Evolutionary conservation across 2,888 invertebrate species (phyloP).

Genomic region (Parelbella ahira): DNA sequence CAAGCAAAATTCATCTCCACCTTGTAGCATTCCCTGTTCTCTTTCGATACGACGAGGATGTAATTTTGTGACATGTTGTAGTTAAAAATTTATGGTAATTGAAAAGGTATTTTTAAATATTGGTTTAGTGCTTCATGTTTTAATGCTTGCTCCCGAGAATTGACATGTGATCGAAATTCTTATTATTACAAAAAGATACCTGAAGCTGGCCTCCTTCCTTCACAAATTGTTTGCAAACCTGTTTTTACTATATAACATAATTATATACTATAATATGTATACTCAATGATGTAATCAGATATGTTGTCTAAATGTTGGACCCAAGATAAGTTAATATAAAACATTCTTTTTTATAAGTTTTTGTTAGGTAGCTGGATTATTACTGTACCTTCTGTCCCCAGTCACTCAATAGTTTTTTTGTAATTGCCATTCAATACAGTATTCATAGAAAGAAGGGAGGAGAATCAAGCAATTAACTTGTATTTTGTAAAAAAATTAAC

Average conservation of each 20-base stretch:
- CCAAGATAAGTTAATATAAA: conserved; percentile 10
- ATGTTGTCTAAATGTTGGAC: conserved; percentile 21
- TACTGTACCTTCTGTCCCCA: conserved; percentile 27
- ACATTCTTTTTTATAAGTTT: conserved; percentile 23
- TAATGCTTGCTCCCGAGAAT: conserved; percentile 67
- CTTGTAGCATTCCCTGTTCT: conserved; percentile 50
- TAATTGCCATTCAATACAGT: conserved; percentile 6
- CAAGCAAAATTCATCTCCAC: conserved; percentile 56
- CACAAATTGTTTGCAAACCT: conserved; percentile 93
- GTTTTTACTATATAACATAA: conserved; percentile 39
- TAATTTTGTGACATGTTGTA: conserved; percentile 76
- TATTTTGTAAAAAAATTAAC: conserved; percentile 19
- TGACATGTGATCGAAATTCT: conserved; percentile 54
- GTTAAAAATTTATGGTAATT: conserved; percentile 67
- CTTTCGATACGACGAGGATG: conserved; percentile 57
- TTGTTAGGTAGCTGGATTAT: conserved; percentile 37
- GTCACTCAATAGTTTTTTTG: not conserved
- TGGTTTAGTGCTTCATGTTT: conserved; percentile 70
- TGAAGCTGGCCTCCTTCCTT: conserved; percentile 87
- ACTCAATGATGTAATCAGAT: conserved; percentile 28
- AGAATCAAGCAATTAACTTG: conserved; percentile 37
- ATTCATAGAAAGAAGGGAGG: conserved; percentile 34
- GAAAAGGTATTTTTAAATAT: conserved; percentile 76
- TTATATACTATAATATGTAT: conserved; percentile 15
- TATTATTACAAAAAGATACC: conserved; percentile 46